Evolutionary conservation across 2,888 invertebrate genomes (phyloP).

Genomic region (Pomacea canaliculata): DNA sequence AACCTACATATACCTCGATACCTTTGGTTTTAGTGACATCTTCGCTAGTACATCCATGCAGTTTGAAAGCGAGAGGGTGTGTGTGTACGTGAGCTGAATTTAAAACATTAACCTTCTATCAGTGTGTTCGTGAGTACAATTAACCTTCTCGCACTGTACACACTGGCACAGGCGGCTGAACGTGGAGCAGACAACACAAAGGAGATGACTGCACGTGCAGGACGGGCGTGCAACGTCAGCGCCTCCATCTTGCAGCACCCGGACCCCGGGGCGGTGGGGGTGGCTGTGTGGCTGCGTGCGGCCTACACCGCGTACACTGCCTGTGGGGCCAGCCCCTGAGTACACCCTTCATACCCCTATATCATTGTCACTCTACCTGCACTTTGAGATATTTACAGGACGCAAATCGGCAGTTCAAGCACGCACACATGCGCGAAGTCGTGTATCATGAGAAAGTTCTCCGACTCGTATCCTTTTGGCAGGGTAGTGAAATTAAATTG

Average conservation of each 20-base stretch:
- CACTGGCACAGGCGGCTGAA: conserved; percentile 60
- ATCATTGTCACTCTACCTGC: no score
- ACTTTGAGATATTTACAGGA: no score
- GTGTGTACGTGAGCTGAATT: not conserved
- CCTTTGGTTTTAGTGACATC: not conserved
- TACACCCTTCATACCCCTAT: no score
- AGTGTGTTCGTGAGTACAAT: not conserved
- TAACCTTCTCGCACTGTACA: not conserved
- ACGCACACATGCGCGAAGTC: no score
- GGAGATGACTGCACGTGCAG: conserved; percentile 75
- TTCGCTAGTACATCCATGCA: not conserved
- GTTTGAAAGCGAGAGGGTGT: not conserved
- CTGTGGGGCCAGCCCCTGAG: no score
- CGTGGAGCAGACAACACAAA: conserved; percentile 66
- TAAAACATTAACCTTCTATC: no score
- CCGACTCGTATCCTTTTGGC: no score
- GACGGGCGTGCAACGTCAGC: conserved; percentile 81
- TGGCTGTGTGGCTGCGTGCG: conserved; percentile 76
- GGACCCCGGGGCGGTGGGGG: conserved; percentile 81
- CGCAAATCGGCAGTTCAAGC: no score
- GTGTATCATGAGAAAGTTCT: no score
- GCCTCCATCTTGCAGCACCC: conserved; percentile 71
- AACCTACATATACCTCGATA: not conserved
- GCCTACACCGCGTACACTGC: conserved; percentile 27
- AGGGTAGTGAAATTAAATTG: no score